Percentiles rank a stretch among this genome's conserved stretches.
phyloP scores from a whole-genome alignment of 2,797 vertebrate species.

The Sebastes vulpes region DNA sequence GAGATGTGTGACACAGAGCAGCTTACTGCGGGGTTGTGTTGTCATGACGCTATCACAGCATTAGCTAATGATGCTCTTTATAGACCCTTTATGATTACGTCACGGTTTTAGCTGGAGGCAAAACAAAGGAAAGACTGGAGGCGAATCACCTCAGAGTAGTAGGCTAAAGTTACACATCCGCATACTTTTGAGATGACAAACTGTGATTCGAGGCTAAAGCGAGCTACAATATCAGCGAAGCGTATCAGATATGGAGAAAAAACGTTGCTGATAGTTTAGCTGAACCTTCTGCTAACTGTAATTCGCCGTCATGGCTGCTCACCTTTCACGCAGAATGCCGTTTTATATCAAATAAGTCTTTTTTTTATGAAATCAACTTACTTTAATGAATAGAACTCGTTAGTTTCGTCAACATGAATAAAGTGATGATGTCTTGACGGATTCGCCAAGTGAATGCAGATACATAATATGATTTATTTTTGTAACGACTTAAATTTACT shows the following conservation, averaged over 20 bases:
- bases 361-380: too few relatives aligned
- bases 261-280: neutral
- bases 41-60: neutral
- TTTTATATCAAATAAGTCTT: too few relatives aligned
- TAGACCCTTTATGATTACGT: neutral
- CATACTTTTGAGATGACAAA: neutral
- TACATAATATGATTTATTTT: too few relatives aligned
- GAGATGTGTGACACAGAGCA: neutral
- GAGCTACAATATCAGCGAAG: neutral
- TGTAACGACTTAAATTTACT: too few relatives aligned
- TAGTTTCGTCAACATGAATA: too few relatives aligned
- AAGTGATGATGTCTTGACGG: too few relatives aligned
- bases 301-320: too few relatives aligned
- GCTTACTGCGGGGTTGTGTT: neutral
- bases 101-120: neutral
- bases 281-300: too few relatives aligned
- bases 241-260: neutral
- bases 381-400: too few relatives aligned
- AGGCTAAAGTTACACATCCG: too few relatives aligned
- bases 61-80: neutral
- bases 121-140: neutral
- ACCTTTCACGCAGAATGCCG: too few relatives aligned
- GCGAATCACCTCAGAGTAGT: neutral
- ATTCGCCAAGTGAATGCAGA: too few relatives aligned
- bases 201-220: neutral